Evolutionary conservation across 2,888 invertebrate species (phyloP), one percentile per base, ranked within the genome.

Genomic region (Cotesia congregata): DNA sequence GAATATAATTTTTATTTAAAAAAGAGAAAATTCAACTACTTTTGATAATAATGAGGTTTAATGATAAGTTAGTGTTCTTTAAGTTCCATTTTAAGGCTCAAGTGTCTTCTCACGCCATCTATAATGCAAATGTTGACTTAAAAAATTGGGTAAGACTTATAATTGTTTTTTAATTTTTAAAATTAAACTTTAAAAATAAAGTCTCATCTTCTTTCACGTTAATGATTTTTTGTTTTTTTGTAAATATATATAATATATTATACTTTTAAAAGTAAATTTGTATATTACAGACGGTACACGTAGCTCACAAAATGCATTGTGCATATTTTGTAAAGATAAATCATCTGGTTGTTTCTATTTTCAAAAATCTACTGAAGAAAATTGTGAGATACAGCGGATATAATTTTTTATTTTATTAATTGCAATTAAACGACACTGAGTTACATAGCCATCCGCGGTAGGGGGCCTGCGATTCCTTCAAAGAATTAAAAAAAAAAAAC

Each of bases 301-400:
- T 85, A 85, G 85, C 83, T 83, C 80, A 80, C 74, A 81, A 82
- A 80, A 83, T 85, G 81, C 82, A 79, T 83, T 80, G 80, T 81
- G 81, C 80, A 80, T 77, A 82, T 81, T 81, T 83, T 74, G 59
- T 74, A 78, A 70, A 40, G 72, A 83, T 82, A 81, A 77, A 77
- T 74, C 78, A 81, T 60, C 30, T 30, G 30, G 30, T 30, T 30
- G 30, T 3, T 30, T 30, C 15, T 38, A 50, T 30, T 60, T 30
- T 39, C 38, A 38, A 30, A 30, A 38, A 72, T 75, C 71, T 78
- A 65, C 76, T 75, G 50, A 69, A 76, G 3, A 30, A 67, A 73
- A 50, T 72, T 68, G 72, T 62, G 0, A 30, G 30, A 30, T 50
- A 40, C 77, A 69, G 78, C 76, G 69, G 59, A 75, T 74, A 61